These are phyloP conservation scores for Cynaeus angustus DNA, from an alignment of 2,888 invertebrate genomes.

Conservation along the genomic window DNA sequence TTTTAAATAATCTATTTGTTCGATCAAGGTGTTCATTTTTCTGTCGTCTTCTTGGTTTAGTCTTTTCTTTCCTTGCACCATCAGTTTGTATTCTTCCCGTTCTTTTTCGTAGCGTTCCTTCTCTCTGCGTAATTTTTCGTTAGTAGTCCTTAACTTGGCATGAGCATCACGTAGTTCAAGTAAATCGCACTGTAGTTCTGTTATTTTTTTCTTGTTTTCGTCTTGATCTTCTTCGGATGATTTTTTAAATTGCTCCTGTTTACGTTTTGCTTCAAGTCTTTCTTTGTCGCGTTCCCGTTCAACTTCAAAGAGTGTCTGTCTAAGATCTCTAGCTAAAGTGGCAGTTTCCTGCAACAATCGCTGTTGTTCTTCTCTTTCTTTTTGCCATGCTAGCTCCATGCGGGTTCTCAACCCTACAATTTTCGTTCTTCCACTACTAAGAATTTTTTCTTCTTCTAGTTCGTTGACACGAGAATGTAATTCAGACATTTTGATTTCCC, in stretches of 20 bases:
- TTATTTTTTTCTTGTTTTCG: conserved; percentile 88
- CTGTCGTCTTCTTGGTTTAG: conserved; percentile 81
- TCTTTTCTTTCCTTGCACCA: conserved; percentile 72
- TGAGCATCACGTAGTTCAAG: conserved; percentile 92
- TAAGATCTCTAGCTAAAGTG: conserved; percentile 88
- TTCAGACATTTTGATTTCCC: conserved; percentile 90
- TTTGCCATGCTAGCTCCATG: conserved; percentile 95
- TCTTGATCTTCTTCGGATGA: conserved; percentile 92
- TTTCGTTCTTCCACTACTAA: conserved; percentile 88
- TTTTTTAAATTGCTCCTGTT: conserved; percentile 88
- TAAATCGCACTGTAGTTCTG: conserved; percentile 90
- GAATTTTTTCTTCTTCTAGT: conserved; percentile 90
- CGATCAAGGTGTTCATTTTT: conserved; percentile 81
- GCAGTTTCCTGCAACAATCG: conserved; percentile 92
- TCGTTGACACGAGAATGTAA: conserved; percentile 91
- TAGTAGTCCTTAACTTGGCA: conserved; percentile 91
- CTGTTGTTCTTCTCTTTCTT: conserved; percentile 93
- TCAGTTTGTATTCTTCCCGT: conserved; percentile 76
- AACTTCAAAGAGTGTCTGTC: conserved; percentile 91
- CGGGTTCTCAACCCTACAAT: conserved; percentile 90
- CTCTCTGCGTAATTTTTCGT: conserved; percentile 91
- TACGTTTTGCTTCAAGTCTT: conserved; percentile 88
- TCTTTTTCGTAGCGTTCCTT: conserved; percentile 90
- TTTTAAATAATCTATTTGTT: conserved; percentile 84
- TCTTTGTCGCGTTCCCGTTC: conserved; percentile 94